phyloP scores from a whole-genome alignment of 2,797 vertebrate species.

The Onychomys arenicola region DNA sequence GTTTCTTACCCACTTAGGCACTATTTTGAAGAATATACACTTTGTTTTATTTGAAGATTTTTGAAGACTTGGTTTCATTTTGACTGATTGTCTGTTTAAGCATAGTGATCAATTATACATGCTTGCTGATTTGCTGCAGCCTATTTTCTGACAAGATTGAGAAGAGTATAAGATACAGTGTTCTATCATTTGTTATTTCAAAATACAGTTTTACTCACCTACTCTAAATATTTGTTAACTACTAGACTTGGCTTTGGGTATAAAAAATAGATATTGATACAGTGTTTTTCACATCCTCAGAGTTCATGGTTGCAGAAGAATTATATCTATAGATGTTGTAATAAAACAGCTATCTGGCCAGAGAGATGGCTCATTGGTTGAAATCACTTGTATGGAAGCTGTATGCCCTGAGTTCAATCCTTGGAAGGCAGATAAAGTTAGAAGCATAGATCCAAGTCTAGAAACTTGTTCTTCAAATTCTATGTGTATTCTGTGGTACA shows the following conservation, averaged over 20 bases:
- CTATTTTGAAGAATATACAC: not conserved
- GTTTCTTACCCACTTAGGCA: not conserved
- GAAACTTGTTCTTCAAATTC: not conserved
- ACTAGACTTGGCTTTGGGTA: not conserved
- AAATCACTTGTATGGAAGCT: not conserved
- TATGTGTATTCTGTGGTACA: not conserved
- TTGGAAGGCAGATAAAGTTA: not conserved
- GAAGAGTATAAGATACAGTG: not conserved
- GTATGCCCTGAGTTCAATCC: not conserved
- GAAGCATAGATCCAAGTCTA: not conserved
- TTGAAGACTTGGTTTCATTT: not conserved
- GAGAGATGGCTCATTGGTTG: not conserved
- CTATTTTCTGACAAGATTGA: not conserved
- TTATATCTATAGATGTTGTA: not conserved
- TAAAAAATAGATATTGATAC: not conserved
- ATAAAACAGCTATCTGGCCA: not conserved
- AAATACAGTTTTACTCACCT: not conserved
- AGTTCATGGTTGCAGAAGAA: not conserved
- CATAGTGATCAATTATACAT: not conserved
- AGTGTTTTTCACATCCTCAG: not conserved
- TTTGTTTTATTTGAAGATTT: conserved; percentile 56
- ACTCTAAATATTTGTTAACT: not conserved
- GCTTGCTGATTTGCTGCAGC: not conserved
- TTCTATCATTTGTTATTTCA: not conserved
- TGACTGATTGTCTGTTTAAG: conserved; percentile 7